These are phyloP conservation scores for Mola mola DNA, from an alignment of 2,113 vertebrate genomes.

Conservation along the genomic window DNA sequence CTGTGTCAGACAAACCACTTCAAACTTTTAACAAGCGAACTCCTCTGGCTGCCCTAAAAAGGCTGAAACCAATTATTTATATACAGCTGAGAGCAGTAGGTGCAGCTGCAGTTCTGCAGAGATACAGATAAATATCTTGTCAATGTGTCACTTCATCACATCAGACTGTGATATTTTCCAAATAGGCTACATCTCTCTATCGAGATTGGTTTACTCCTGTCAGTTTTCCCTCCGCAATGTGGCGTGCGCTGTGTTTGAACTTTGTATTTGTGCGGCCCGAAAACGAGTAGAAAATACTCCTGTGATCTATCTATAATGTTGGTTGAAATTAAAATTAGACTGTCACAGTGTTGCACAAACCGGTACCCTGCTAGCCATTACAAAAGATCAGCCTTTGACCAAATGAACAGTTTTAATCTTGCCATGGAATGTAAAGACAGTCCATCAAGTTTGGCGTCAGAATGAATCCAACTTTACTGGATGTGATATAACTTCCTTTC, in stretches of 20 bases:
- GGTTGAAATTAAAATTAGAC: no score
- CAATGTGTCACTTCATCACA: conserved; percentile 51
- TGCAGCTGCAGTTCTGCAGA: conserved; percentile 21
- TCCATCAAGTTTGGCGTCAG: no score
- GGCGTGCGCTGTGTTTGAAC: not conserved
- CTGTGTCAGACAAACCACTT: conserved; percentile 7
- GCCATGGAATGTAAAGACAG: no score
- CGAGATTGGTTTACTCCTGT: conserved; percentile 24
- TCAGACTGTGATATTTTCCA: conserved; percentile 52
- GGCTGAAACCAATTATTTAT: conserved; percentile 16
- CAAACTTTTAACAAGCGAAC: conserved; percentile 24
- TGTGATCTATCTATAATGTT: no score
- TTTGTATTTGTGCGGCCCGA: not conserved
- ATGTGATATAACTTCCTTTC: no score
- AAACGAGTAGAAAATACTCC: no score
- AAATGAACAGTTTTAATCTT: not conserved
- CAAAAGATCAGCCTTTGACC: not conserved
- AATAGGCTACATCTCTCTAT: conserved; percentile 52
- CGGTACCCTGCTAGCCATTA: no score
- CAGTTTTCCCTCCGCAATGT: not conserved
- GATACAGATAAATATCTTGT: conserved; percentile 12
- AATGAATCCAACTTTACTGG: no score
- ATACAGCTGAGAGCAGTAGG: not conserved
- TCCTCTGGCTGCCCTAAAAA: conserved; percentile 5
- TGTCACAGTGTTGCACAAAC: no score